Percentiles rank a stretch among this genome's conserved stretches.
phyloP scores from a whole-genome alignment of 2,888 invertebrate genomes.

The Macrosoma leucophasiata region DNA sequence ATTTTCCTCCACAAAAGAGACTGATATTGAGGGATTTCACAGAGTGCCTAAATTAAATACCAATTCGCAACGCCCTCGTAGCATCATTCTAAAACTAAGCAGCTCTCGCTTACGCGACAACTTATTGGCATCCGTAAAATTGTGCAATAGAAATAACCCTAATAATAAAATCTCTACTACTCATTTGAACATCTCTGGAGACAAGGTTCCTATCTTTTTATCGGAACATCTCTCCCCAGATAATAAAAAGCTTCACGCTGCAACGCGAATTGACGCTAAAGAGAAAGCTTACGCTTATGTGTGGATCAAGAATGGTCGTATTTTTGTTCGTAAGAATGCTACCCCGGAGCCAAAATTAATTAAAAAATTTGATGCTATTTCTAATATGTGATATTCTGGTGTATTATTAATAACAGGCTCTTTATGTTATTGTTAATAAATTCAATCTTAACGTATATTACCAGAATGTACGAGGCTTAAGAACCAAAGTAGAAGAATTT shows the following conservation, averaged over 20 bases:
- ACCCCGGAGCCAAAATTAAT: too few relatives aligned
- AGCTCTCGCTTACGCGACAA: constrained; percentile 4
- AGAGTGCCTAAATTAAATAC: not conserved
- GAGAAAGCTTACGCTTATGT: constrained; percentile 6
- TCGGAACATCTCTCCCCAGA: constrained; percentile 1
- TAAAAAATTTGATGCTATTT: too few relatives aligned
- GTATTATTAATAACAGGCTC: too few relatives aligned
- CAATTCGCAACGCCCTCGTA: not conserved
- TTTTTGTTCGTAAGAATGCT: constrained; percentile 11
- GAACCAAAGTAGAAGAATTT: too few relatives aligned
- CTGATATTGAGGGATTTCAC: too few relatives aligned
- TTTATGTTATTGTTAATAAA: too few relatives aligned
- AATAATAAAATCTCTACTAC: constrained; percentile 8
- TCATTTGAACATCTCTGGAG: too few relatives aligned
- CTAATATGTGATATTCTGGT: too few relatives aligned
- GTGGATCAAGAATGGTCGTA: constrained; percentile 8
- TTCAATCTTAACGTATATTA: too few relatives aligned
- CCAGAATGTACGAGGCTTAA: too few relatives aligned
- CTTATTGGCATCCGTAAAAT: constrained; percentile 9
- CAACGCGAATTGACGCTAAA: constrained; percentile 9
- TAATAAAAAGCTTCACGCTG: constrained; percentile 10
- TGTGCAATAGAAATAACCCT: constrained; percentile 12
- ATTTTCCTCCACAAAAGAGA: too few relatives aligned
- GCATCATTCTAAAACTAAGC: constrained; percentile 9
- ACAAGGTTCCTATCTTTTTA: not conserved